Evolutionary conservation across 1,140 invertebrate species (phyloP).

Genomic region (Penaeus japonicus): DNA sequence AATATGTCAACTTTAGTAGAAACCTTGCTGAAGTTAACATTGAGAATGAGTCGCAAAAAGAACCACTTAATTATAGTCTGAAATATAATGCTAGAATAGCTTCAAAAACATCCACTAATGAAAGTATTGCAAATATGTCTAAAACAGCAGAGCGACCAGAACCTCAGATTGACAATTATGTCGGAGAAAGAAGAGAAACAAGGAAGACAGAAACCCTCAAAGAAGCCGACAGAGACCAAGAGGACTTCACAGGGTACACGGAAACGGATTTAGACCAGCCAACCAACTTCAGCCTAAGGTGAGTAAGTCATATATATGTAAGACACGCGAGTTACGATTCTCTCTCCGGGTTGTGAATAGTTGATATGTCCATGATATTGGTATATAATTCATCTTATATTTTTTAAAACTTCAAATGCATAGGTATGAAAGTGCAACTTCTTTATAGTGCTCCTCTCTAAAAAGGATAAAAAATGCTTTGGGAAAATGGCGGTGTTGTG

Average conservation of each 20-base stretch:
- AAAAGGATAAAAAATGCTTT: too few species aligned
- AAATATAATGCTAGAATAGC: slow-evolving; percentile 57
- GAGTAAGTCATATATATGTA: not conserved
- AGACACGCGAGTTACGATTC: too few species aligned
- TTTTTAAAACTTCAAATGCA: too few species aligned
- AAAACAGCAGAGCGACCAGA: slow-evolving; percentile 45
- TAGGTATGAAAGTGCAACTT: too few species aligned
- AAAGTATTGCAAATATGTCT: slow-evolving; percentile 47
- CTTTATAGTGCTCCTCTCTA: too few species aligned
- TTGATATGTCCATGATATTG: too few species aligned
- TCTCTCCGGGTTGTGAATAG: too few species aligned
- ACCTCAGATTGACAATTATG: slow-evolving; percentile 55
- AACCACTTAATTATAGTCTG: slow-evolving; percentile 60
- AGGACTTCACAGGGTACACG: slow-evolving; percentile 59
- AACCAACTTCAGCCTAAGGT: slow-evolving; percentile 73
- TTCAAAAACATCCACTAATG: slow-evolving; percentile 35
- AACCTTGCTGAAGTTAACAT: slow-evolving; percentile 51
- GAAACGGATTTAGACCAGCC: slow-evolving; percentile 71
- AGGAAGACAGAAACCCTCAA: slow-evolving; percentile 24
- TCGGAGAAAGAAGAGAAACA: slow-evolving; percentile 43
- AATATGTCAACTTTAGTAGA: slow-evolving; percentile 55
- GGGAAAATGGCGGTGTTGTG: too few species aligned
- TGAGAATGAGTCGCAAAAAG: slow-evolving; percentile 58
- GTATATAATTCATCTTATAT: too few species aligned
- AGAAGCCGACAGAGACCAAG: slow-evolving; percentile 30